A percentile compares a stretch with the other conserved stretches of the same genome.
phyloP scores from a whole-genome alignment of 2,888 invertebrate species.

The Hecatera dysodea region DNA sequence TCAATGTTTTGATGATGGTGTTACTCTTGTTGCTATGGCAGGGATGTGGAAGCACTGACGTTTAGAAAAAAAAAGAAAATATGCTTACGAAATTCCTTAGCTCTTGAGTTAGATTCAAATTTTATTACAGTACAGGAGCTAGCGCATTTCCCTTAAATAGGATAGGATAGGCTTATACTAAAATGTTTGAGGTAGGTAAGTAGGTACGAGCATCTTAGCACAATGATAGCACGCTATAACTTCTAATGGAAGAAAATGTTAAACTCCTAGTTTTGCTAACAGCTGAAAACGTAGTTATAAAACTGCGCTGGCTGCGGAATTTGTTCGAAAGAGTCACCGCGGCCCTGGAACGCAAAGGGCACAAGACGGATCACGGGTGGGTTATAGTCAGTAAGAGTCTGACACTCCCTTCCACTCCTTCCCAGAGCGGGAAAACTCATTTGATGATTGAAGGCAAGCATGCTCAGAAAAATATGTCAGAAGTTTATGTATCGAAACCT shows the following conservation, averaged over 20 bases:
- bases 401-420: no score
- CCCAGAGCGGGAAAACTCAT: no score
- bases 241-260: not conserved
- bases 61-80: not conserved
- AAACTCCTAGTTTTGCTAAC: not conserved
- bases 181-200: not conserved
- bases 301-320: not conserved
- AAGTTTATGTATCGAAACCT: not conserved
- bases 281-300: not conserved
- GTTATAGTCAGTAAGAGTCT: no score
- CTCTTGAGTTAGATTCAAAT: not conserved
- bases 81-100: not conserved
- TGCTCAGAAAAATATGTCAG: not conserved
- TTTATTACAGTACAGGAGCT: not conserved
- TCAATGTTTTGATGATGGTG: constrained; percentile 3
- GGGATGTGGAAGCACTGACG: not conserved
- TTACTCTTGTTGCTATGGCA: not conserved
- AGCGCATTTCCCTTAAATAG: not conserved
- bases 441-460: no score
- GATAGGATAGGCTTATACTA: not conserved
- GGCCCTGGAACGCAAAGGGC: no score
- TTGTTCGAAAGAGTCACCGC: no score
- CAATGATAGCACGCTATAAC: not conserved
- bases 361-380: no score
- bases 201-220: no score